A percentile compares a stretch with the other conserved stretches of the same genome.
Conservation (phyloP, 1,140 invertebrate genomes). For the Dendroctonus valens region DNA sequence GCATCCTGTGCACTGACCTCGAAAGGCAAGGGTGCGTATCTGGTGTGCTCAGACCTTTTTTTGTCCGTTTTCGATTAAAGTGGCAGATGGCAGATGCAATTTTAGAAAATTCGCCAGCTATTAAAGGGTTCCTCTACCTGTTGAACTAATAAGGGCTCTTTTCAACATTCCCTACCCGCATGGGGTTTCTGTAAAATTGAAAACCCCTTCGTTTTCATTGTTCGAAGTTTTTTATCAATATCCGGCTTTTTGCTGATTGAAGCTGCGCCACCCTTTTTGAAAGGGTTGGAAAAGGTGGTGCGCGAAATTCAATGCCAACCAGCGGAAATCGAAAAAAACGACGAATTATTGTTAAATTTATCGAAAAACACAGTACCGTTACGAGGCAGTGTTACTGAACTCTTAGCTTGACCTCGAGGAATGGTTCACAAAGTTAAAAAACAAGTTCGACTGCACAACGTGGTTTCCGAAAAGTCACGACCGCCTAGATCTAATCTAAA, state of each 20-base stretch:
- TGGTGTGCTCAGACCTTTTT: conserved; percentile 13
- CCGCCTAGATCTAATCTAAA: too few relatives aligned
- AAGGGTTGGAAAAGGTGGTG: too few relatives aligned
- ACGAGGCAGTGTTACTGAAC: too few relatives aligned
- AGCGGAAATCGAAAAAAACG: too few relatives aligned
- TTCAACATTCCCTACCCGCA: conserved; percentile 8
- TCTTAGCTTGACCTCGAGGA: too few relatives aligned
- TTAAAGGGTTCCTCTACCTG: conserved; percentile 24
- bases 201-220: conserved; percentile 1
- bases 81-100: conserved; percentile 32
- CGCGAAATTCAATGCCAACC: too few relatives aligned
- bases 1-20: conserved; percentile 20
- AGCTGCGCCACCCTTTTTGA: too few relatives aligned
- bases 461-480: background rate
- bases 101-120: conserved; percentile 16
- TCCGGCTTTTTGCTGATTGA: background rate
- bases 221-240: conserved; percentile 10
- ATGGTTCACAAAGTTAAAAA: too few relatives aligned
- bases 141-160: conserved; percentile 17
- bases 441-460: too few relatives aligned
- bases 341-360: too few relatives aligned
- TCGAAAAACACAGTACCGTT: too few relatives aligned
- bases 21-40: conserved; percentile 10
- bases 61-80: conserved; percentile 15
- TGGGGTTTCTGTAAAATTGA: conserved; percentile 27